These are phyloP conservation scores for Ophioninae sp. DNA, from an alignment of 2,888 invertebrate genomes.

Conservation along the genomic window DNA sequence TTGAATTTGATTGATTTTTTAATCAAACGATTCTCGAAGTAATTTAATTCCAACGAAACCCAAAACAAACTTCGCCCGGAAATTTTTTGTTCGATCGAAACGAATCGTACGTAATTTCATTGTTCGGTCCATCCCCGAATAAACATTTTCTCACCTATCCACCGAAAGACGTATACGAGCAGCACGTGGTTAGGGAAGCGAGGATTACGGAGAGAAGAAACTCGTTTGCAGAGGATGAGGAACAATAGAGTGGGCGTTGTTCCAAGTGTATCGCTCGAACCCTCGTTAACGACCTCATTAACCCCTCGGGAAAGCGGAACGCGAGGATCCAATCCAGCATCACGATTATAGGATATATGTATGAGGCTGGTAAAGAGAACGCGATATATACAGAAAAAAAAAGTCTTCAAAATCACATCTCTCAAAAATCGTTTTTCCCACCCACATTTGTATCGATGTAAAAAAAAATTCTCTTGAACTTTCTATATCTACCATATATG, in stretches of 20 bases:
- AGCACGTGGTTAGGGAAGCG: neutral
- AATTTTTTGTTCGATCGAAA: neutral
- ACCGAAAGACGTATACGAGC: neutral
- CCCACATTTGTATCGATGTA: neutral
- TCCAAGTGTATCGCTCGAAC: conserved; percentile 57
- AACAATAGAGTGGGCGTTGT: conserved; percentile 41
- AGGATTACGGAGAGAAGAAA: conserved; percentile 1
- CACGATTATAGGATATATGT: conserved; percentile 15
- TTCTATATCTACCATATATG: neutral
- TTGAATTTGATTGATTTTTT: neutral
- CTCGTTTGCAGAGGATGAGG: conserved; percentile 11
- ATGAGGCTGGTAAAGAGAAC: conserved; percentile 9
- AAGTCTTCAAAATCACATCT: neutral
- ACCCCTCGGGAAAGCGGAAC: conserved; percentile 63
- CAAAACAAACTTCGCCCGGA: neutral
- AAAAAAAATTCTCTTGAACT: neutral
- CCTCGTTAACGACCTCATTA: conserved; percentile 78
- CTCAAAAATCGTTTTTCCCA: neutral
- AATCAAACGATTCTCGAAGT: no score
- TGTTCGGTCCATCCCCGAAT: neutral
- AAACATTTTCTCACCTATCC: neutral
- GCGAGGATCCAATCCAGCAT: conserved; percentile 32
- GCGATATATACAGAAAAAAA: neutral
- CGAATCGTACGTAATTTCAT: neutral
- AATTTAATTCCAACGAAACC: no score